These are phyloP conservation scores for Euspilapteryx auroguttella DNA, from an alignment of 2,888 invertebrate species.

Conservation along the genomic window DNA sequence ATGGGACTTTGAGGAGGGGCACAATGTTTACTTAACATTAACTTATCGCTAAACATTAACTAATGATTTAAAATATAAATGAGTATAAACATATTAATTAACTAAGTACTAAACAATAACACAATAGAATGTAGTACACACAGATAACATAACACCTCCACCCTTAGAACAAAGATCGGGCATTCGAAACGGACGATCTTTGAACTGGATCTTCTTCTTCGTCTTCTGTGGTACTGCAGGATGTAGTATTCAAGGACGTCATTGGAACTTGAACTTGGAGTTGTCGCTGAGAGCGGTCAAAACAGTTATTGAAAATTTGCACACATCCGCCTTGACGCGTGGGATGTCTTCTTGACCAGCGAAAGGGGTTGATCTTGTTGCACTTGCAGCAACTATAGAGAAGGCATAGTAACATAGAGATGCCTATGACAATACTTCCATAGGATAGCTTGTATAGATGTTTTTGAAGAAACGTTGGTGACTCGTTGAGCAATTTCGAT, in stretches of 20 bases:
- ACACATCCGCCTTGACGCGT: too few species aligned
- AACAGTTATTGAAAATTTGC: slow-evolving; percentile 1
- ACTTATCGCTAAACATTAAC: too few species aligned
- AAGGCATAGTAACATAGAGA: not conserved
- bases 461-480: not conserved
- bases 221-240: too few species aligned
- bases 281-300: not conserved
- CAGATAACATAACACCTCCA: slow-evolving; percentile 1
- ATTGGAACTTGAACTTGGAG: not conserved
- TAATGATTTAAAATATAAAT: too few species aligned
- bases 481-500: not conserved
- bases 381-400: not conserved
- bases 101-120: too few species aligned
- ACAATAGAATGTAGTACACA: too few species aligned
- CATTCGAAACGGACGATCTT: too few species aligned
- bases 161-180: slow-evolving; percentile 1
- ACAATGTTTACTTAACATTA: too few species aligned
- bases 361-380: not conserved
- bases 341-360: not conserved
- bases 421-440: not conserved
- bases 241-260: too few species aligned
- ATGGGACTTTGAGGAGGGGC: too few species aligned
- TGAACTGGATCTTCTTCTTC: too few species aligned
- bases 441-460: not conserved
- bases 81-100: too few species aligned